phyloP scores from a whole-genome alignment of 2,888 invertebrate genomes.

The Orchestes rusci region DNA sequence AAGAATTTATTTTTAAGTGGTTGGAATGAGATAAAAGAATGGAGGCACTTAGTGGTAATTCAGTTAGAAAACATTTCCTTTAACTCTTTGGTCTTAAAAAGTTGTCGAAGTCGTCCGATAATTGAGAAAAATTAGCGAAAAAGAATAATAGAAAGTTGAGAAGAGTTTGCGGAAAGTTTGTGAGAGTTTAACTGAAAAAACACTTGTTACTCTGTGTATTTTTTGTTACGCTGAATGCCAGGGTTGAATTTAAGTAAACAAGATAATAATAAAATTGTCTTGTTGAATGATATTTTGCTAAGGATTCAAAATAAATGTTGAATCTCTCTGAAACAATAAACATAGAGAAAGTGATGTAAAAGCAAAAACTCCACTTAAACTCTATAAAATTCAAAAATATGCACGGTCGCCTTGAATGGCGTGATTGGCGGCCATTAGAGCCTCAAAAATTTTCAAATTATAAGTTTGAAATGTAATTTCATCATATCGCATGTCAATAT shows the following conservation, averaged over 20 bases:
- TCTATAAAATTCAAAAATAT: no score
- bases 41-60: slow-evolving; percentile 26
- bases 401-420: slow-evolving; percentile 35
- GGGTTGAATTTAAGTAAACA: no score
- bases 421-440: slow-evolving; percentile 36
- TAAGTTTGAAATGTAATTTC: slow-evolving; percentile 40
- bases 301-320: no score
- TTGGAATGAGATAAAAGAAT: slow-evolving; percentile 25
- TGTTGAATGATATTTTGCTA: no score
- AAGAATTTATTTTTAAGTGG: slow-evolving; percentile 27
- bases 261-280: no score
- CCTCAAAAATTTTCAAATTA: slow-evolving; percentile 41
- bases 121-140: slow-evolving; percentile 23
- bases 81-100: slow-evolving; percentile 32
- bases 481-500: slow-evolving; percentile 41
- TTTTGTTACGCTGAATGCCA: not conserved
- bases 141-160: slow-evolving; percentile 5
- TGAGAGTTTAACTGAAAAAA: no score
- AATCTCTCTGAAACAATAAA: no score
- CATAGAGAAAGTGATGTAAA: no score
- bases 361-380: slow-evolving; percentile 6
- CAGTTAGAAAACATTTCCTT: slow-evolving; percentile 31
- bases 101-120: slow-evolving; percentile 31
- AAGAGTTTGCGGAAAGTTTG: not conserved
- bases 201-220: not conserved